A percentile compares a stretch with the other conserved stretches of the same genome.
Conservation (phyloP, 2,797 vertebrate genomes). For the Hydrocynus forskahlii region DNA sequence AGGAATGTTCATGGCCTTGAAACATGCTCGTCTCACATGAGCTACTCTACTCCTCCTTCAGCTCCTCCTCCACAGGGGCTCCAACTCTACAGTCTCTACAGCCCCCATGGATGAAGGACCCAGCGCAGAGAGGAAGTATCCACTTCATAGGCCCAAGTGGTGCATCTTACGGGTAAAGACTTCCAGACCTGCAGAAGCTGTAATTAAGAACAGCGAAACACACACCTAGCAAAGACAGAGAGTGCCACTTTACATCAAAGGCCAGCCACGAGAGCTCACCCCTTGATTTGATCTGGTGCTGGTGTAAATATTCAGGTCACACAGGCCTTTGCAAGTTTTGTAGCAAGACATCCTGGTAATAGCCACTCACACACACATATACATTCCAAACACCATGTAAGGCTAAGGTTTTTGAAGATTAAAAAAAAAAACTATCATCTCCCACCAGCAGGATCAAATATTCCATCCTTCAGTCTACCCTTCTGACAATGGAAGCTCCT, state of each 20-base stretch:
- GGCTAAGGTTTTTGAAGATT: not conserved
- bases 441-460: not conserved
- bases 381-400: not conserved
- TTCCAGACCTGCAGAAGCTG: slow-evolving; percentile 73
- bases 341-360: slow-evolving; percentile 14
- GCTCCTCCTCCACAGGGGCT: slow-evolving; percentile 39
- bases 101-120: slow-evolving; percentile 38
- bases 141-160: slow-evolving; percentile 66
- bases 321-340: slow-evolving; percentile 3
- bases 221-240: slow-evolving; percentile 69
- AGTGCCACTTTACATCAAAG: slow-evolving; percentile 77
- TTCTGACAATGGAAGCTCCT: not conserved
- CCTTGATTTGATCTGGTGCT: slow-evolving; percentile 55
- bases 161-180: slow-evolving; percentile 63
- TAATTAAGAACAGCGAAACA: slow-evolving; percentile 79
- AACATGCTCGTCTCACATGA: slow-evolving; percentile 51
- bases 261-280: slow-evolving; percentile 54
- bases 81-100: slow-evolving; percentile 26
- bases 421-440: not conserved
- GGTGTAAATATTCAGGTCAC: slow-evolving; percentile 51
- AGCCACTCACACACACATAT: not conserved
- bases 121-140: slow-evolving; percentile 60
- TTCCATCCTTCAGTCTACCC: not conserved
- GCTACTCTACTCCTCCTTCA: slow-evolving; percentile 36
- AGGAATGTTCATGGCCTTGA: slow-evolving; percentile 52